Base-by-base conservation (phyloP, 1,140 invertebrate species). In the Vollenhovia emeryi region DNA sequence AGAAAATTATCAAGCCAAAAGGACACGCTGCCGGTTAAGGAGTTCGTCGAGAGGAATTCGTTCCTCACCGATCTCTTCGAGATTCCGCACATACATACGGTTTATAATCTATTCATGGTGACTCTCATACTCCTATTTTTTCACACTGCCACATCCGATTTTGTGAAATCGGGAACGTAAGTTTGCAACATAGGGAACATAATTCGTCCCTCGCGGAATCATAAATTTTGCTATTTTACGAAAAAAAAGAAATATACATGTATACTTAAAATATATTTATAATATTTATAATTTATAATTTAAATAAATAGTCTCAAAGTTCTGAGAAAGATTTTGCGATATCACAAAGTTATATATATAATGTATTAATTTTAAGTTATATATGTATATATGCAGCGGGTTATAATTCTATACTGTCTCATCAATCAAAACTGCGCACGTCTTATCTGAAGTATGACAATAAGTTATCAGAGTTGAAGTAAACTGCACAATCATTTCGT, bases 41-140 rank as follows among this genome's bases (percentile, higher is more conserved):
- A 96, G 73, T 98, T 98, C 92, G 90, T 96, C 7, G 89, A 95
- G 15, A 95, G 98, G 74, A 96, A 97, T 90, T 98, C 98, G 0
- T 93, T 97, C 21, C 94, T 98, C 80, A 98, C 97, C 2, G 97
- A 97, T 43, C 95, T 98, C 40, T 96, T 98, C 88, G 95, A 98
- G 92, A 96, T 97, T 76, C 96, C 96, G 78, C 98, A 99, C 93
- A 97, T 98, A 84, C 95, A 95, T 90, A 97, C 97, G 0, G 97
- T 98, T 76, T 97, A 98, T 92, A 97, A 98, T 93, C 97, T 98
- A 69, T 98, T 98, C 93, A 95, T 97, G n/a, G 97, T 97, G 57
- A 97, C 97, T 86, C 95, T 98, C 30, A 95, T 98, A 59, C 95
- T 98, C 60, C 95, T 98, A 76, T 95, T 97, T 62, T 92, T 98